phyloP scores from a whole-genome alignment of 1,140 invertebrate genomes.

The Holotrichia oblita region DNA sequence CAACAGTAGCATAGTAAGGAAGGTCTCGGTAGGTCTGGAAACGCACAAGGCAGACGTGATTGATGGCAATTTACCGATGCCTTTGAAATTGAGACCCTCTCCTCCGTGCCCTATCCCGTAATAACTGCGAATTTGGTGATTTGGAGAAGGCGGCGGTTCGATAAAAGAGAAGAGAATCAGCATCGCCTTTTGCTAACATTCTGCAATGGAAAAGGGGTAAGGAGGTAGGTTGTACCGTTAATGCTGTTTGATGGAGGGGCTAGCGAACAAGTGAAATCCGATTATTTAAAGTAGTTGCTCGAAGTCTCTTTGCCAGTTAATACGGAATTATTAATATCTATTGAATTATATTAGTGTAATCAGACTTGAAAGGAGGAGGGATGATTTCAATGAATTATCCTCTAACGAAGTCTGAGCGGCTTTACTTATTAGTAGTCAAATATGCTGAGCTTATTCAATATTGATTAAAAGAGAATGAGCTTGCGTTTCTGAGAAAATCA shows the following conservation, averaged over 20 bases:
- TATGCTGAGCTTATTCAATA: no score
- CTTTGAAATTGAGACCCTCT: conserved; percentile 38
- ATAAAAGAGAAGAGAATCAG: neutral
- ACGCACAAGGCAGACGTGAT: conserved; percentile 36
- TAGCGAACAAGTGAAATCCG: neutral
- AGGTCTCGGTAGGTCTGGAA: neutral
- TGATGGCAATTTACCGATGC: conserved; percentile 39
- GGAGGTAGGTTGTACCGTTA: neutral
- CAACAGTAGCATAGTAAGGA: neutral
- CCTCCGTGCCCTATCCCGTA: neutral
- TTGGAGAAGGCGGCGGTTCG: neutral
- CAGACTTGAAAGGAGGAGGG: neutral
- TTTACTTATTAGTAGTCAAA: no score
- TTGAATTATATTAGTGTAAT: neutral
- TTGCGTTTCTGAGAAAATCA: no score
- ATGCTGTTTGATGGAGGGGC: neutral
- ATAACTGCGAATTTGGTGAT: conserved; percentile 24
- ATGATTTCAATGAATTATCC: neutral
- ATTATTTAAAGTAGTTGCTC: conserved; percentile 25
- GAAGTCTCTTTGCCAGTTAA: neutral
- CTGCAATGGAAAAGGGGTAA: neutral
- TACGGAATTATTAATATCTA: conserved; percentile 31
- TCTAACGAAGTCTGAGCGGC: no score
- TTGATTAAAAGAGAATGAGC: no score
- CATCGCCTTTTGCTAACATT: neutral